A percentile compares a stretch with the other conserved stretches of the same genome.
phyloP scores from a whole-genome alignment of 2,113 vertebrate species.

The Holacanthus passer region DNA sequence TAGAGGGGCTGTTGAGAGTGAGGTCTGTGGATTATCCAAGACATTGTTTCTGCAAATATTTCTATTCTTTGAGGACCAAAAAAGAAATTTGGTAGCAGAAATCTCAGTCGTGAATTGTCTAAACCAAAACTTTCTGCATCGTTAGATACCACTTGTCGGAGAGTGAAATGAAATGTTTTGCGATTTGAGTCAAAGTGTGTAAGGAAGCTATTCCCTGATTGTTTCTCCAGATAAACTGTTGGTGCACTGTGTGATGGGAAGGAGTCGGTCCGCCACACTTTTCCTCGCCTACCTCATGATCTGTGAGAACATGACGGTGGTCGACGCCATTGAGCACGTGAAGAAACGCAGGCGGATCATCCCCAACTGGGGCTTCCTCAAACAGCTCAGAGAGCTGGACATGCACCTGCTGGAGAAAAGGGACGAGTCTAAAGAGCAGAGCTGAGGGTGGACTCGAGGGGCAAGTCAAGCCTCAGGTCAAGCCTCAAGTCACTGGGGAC shows the following conservation, averaged over 20 bases:
- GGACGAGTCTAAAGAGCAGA: conserved; percentile 8
- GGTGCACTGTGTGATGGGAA: conserved; percentile 98
- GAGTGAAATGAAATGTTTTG: not conserved
- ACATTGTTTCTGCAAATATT: not conserved
- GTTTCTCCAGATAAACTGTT: conserved; percentile 90
- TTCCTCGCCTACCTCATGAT: conserved; percentile 98
- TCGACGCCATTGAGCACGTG: conserved; percentile 92
- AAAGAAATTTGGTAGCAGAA: not conserved
- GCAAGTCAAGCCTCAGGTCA: not conserved
- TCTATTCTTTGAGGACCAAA: not conserved
- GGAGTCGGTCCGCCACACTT: conserved; percentile 93
- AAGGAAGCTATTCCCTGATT: not conserved
- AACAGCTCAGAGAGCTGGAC: conserved; percentile 95
- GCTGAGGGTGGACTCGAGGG: not conserved
- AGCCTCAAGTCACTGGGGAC: not conserved
- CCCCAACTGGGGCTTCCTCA: conserved; percentile 96
- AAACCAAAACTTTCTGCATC: not conserved
- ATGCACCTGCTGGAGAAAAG: conserved; percentile 83
- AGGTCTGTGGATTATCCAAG: not conserved
- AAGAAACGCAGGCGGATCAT: conserved; percentile 89
- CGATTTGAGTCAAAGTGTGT: not conserved
- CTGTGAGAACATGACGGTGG: conserved; percentile 91
- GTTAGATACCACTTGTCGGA: not conserved
- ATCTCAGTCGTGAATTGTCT: not conserved
- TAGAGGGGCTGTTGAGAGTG: not conserved